These are phyloP conservation scores for Lapara coniferarum DNA, from an alignment of 2,888 invertebrate genomes.

Conservation along the genomic window DNA sequence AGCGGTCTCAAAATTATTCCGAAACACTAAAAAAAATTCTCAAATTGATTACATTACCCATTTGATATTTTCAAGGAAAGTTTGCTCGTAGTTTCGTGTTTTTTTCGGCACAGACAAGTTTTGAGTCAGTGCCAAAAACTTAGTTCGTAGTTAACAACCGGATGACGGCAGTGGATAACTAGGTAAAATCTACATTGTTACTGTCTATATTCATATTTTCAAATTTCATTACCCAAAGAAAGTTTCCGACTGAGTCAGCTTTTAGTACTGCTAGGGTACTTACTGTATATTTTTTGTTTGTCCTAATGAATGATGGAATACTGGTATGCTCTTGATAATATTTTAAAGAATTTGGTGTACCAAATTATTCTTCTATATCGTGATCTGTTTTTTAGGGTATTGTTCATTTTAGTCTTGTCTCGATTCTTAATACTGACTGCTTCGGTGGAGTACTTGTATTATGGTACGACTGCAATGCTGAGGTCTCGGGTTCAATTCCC, in stretches of 20 bases:
- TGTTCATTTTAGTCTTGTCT: too few relatives aligned
- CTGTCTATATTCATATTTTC: conserved; percentile 17
- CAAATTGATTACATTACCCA: conserved; percentile 11
- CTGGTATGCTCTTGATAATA: too few relatives aligned
- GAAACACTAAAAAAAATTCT: neutral
- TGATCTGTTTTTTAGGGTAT: too few relatives aligned
- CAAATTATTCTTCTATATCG: too few relatives aligned
- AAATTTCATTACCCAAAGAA: conserved; percentile 16
- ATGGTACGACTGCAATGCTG: too few relatives aligned
- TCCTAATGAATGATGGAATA: too few relatives aligned
- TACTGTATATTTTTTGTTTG: neutral
- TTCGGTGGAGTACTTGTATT: too few relatives aligned
- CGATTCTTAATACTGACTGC: too few relatives aligned
- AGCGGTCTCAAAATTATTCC: neutral
- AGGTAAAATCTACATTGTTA: conserved; percentile 21
- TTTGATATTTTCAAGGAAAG: conserved; percentile 12
- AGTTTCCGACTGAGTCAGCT: neutral
- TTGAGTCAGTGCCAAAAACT: conserved; percentile 59
- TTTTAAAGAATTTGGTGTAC: too few relatives aligned
- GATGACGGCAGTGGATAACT: conserved; percentile 21
- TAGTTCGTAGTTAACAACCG: conserved; percentile 37
- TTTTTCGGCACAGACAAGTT: conserved; percentile 41
- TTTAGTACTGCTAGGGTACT: neutral
- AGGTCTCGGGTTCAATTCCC: too few relatives aligned
- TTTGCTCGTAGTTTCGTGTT: conserved; percentile 25